Percentiles rank a stretch among this genome's conserved stretches.
Evolutionary conservation across 2,113 vertebrate genomes (phyloP).

Genomic region (Oncorhynchus gorbuscha): DNA sequence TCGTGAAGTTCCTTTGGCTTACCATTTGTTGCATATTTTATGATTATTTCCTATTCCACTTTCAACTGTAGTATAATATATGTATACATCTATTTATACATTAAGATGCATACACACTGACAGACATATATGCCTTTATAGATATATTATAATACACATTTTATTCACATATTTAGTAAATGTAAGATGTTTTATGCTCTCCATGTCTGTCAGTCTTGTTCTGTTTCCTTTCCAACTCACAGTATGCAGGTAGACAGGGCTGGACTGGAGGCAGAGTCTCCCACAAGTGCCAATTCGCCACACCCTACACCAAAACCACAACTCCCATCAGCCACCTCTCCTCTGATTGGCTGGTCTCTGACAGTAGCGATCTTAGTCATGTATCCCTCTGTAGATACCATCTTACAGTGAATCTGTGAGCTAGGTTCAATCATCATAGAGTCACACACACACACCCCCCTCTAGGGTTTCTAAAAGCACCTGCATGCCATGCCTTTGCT

Average conservation of each 20-base stretch:
- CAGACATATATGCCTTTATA: slow-evolving; percentile 57
- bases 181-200: slow-evolving; percentile 55
- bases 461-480: slow-evolving; percentile 42
- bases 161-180: slow-evolving; percentile 67
- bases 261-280: slow-evolving; percentile 62
- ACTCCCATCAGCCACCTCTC: slow-evolving; percentile 26
- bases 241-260: slow-evolving; percentile 60
- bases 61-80: slow-evolving; percentile 66
- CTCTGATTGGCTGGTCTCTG: not conserved
- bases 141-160: slow-evolving; percentile 64
- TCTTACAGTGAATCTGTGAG: not conserved
- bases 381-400: not conserved
- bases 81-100: slow-evolving; percentile 71
- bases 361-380: not conserved
- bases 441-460: not conserved
- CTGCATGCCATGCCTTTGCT: slow-evolving; percentile 40
- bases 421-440: not conserved
- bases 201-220: slow-evolving; percentile 45
- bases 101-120: slow-evolving; percentile 52
- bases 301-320: slow-evolving; percentile 48
- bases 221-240: slow-evolving; percentile 30
- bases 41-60: slow-evolving; percentile 59
- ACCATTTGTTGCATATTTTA: slow-evolving; percentile 66
- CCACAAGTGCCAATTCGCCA: slow-evolving; percentile 74
- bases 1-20: slow-evolving; percentile 40